A percentile compares a stretch with the other conserved stretches of the same genome.
Evolutionary conservation across 2,113 vertebrate genomes (phyloP).

Genomic region (Pyrgilauda ruficollis): DNA sequence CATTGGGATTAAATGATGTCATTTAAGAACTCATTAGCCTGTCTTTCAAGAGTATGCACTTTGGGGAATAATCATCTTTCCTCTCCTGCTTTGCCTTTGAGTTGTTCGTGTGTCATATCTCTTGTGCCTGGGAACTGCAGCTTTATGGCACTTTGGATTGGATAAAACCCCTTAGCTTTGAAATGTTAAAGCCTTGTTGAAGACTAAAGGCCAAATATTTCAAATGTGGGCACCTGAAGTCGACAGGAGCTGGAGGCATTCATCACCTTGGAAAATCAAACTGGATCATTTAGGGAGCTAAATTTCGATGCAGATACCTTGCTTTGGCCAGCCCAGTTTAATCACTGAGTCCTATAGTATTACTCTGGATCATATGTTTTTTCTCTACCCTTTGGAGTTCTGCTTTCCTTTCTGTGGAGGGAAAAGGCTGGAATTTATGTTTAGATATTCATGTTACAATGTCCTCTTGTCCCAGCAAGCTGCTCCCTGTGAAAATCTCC

Average conservation of each 20-base stretch:
- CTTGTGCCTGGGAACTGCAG: slow-evolving; percentile 26
- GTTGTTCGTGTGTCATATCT: neutral
- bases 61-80: slow-evolving; percentile 54
- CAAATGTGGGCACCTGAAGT: slow-evolving; percentile 33
- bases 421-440: neutral
- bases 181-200: slow-evolving; percentile 55
- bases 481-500: neutral
- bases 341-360: neutral
- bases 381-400: neutral
- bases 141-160: slow-evolving; percentile 50
- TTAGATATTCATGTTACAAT: neutral
- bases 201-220: slow-evolving; percentile 59
- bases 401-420: neutral
- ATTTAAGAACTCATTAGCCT: slow-evolving; percentile 55
- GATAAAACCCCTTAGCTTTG: slow-evolving; percentile 40
- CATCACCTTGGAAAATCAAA: slow-evolving; percentile 27
- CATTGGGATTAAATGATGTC: slow-evolving; percentile 44
- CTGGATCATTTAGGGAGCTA: neutral
- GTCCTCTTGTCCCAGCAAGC: neutral
- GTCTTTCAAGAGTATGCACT: slow-evolving; percentile 51
- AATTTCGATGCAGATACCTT: neutral
- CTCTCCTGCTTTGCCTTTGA: slow-evolving; percentile 46
- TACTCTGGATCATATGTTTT: neutral
- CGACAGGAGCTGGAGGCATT: slow-evolving; percentile 11
- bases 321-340: neutral